A percentile compares a stretch with the other conserved stretches of the same genome.
Evolutionary conservation across 1,140 invertebrate genomes (phyloP).

Genomic region (Aphaenogaster floridana): DNA sequence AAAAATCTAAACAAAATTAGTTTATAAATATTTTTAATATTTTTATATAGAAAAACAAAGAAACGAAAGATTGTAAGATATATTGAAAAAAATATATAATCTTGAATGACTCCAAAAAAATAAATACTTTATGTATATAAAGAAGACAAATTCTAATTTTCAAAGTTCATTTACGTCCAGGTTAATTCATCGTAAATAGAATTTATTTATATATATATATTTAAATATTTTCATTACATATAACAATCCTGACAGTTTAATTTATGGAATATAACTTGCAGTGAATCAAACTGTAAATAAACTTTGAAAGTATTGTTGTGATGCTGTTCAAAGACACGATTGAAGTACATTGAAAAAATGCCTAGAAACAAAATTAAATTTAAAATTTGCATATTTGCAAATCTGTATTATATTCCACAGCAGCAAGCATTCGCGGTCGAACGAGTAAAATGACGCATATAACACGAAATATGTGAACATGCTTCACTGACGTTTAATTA

Average conservation of each 20-base stretch:
- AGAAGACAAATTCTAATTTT: background rate
- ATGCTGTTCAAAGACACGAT: background rate
- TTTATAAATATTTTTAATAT: conserved; percentile 22
- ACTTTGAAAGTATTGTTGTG: background rate
- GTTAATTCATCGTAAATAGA: background rate
- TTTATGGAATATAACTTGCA: background rate
- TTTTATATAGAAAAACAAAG: background rate
- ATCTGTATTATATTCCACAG: background rate
- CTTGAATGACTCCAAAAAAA: background rate
- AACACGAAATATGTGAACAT: background rate
- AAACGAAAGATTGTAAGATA: background rate
- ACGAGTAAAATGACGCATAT: background rate
- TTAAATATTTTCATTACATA: background rate
- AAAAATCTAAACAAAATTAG: background rate
- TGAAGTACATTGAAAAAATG: background rate
- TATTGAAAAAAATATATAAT: background rate
- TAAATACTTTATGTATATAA: background rate
- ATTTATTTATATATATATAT: background rate
- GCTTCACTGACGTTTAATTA: background rate
- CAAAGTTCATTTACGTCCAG: background rate
- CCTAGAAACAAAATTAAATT: background rate
- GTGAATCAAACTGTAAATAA: background rate
- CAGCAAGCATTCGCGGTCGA: background rate
- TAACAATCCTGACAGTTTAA: background rate
- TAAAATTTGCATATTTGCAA: background rate